Evolutionary conservation across 1,140 invertebrate genomes (phyloP), one percentile per base, ranked within the genome.

Genomic region (Pachyrhynchus sulphureomaculatus): DNA sequence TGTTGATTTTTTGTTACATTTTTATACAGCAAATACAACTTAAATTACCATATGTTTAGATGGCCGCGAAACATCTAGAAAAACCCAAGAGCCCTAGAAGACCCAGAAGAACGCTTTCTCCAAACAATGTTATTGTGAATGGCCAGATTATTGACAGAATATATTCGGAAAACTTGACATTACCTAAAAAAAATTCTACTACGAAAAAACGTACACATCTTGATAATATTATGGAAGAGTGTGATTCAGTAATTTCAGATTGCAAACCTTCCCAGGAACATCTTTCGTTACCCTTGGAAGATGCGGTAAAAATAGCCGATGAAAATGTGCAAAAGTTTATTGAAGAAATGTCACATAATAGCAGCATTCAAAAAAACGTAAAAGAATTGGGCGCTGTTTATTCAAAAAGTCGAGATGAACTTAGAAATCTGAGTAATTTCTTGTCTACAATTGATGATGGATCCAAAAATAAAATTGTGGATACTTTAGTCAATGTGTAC

Each of bases 51-150:
- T n/a, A n/a, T n/a, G n/a, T n/a, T n/a, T n/a, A n/a, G n/a, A n/a
- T n/a, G n/a, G n/a, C n/a, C n/a, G n/a, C n/a, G n/a, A n/a, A n/a
- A n/a, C n/a, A n/a, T n/a, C n/a, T 10, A 6, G 26, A 29, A 2
- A 29, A 29, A 29, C 12, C 26, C 2, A 29, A 29, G 6, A 39
- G 23, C 4, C 5, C 23, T 5, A 41, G 24, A 42, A 2, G 39
- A 12, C 12, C 23, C 52, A 4, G n/a, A 20, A n/a, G 51, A 26
- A 42, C 6, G 10, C 12, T 34, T 12, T 56, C 53, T 15, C 53
- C 53, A 4, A 56, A 56, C 20, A 44, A 56, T 17, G 41, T 56
- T 6, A 1, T 56, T 5, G 45, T 56, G 5, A 23, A 56, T 45
- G 53, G 53, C 1, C 24, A 44, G 21, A 23, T 56, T 4, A 45